Conservation (phyloP, 2,888 invertebrate genomes). For the Lasioglossum leucozonium region DNA sequence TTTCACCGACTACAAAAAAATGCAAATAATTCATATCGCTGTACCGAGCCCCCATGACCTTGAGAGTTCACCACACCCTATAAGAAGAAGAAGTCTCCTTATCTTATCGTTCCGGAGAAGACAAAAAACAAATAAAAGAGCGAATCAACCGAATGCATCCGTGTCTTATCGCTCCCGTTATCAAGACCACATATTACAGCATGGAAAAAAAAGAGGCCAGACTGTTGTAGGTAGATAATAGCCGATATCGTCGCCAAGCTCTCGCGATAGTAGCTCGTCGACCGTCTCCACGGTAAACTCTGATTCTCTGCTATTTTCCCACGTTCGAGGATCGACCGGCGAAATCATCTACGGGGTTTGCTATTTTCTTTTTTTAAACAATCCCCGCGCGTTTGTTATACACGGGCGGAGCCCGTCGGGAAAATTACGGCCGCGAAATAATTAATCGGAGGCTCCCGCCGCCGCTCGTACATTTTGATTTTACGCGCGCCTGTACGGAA, state of each 20-base stretch:
- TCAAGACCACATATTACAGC: background rate
- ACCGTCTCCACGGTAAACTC: background rate
- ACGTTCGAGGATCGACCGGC: background rate
- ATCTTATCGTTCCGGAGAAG: background rate
- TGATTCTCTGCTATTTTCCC: background rate
- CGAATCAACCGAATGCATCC: background rate
- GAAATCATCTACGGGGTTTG: background rate
- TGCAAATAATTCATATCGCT: background rate
- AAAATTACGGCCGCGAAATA: constrained; percentile 41
- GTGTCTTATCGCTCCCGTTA: background rate
- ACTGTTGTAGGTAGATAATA: background rate
- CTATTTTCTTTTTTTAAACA: background rate
- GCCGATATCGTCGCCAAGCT: background rate
- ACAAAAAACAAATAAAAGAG: background rate
- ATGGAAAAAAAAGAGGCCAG: background rate
- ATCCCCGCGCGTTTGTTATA: background rate
- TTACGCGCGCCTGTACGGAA: background rate
- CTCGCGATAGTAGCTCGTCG: background rate
- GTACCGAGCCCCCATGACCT: background rate
- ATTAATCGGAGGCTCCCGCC: constrained; percentile 27
- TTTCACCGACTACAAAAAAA: background rate
- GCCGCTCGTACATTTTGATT: constrained; percentile 32
- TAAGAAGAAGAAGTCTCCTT: background rate
- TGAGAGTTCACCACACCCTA: background rate
- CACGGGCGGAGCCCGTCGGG: background rate